Conservation (phyloP, 2,888 invertebrate species). For the Eupelmus urozonus region DNA sequence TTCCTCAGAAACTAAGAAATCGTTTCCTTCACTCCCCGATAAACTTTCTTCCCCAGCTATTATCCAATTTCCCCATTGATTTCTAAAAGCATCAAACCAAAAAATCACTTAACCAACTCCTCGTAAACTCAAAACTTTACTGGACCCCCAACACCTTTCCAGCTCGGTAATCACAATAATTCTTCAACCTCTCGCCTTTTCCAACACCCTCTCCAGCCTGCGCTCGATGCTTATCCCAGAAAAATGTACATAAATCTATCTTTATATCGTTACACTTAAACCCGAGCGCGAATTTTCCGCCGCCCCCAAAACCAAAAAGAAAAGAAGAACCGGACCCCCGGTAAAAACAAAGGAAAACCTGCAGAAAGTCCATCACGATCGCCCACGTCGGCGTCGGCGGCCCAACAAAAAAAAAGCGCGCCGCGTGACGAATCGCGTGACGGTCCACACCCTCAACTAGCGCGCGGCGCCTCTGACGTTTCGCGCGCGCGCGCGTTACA, state of each 20-base stretch:
- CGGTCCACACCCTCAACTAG: background rate
- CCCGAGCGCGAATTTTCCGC: slow-evolving; percentile 25
- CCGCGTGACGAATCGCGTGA: slow-evolving; percentile 8
- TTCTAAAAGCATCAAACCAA: background rate
- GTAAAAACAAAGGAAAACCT: background rate
- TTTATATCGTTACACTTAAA: slow-evolving; percentile 20
- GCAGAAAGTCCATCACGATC: background rate
- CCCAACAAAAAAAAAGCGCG: background rate
- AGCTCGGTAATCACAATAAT: background rate
- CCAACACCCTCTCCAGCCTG: background rate
- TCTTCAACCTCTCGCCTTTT: slow-evolving; percentile 11
- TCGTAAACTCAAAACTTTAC: slow-evolving; percentile 29
- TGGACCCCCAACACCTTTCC: background rate
- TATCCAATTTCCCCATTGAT: background rate
- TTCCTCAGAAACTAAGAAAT: too few species aligned
- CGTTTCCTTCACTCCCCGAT: too few species aligned
- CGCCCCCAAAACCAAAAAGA: background rate
- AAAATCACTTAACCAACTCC: background rate
- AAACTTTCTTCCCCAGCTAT: too few species aligned
- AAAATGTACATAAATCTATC: slow-evolving; percentile 37
- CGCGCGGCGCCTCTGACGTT: slow-evolving; percentile 13
- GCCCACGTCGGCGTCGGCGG: slow-evolving; percentile 21
- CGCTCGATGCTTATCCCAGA: background rate
- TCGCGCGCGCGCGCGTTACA: background rate
- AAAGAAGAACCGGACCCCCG: background rate